phyloP scores from a whole-genome alignment of 2,113 vertebrate genomes.

The Hypocryptadius cinnamomeus region DNA sequence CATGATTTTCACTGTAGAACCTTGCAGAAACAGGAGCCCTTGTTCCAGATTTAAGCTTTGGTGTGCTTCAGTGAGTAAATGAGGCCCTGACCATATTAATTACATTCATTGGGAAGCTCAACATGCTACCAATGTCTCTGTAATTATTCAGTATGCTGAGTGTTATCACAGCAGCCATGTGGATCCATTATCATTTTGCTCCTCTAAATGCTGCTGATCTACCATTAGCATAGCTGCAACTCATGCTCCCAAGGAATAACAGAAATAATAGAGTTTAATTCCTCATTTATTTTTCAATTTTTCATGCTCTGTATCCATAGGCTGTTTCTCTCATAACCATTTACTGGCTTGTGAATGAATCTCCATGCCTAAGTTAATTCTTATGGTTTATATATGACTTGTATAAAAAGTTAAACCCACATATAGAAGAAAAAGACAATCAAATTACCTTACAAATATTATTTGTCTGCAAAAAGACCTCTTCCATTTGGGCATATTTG shows the following conservation, averaged over 20 bases:
- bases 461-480: neutral
- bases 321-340: neutral
- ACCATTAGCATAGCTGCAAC: slow-evolving; percentile 30
- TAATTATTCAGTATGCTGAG: slow-evolving; percentile 54
- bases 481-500: neutral
- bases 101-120: slow-evolving; percentile 31
- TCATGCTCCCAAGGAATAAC: slow-evolving; percentile 16
- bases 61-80: slow-evolving; percentile 38
- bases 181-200: slow-evolving; percentile 49
- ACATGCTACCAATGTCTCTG: slow-evolving; percentile 25
- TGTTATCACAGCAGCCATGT: slow-evolving; percentile 52
- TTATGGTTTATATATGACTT: neutral
- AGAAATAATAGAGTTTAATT: slow-evolving; percentile 49
- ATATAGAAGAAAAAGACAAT: neutral
- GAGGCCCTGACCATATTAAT: slow-evolving; percentile 36
- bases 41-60: neutral
- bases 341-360: neutral
- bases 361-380: neutral
- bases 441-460: neutral
- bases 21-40: neutral
- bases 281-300: neutral
- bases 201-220: slow-evolving; percentile 43
- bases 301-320: slow-evolving; percentile 9
- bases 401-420: neutral
- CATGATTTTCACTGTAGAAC: neutral